Evolutionary conservation across 1,140 invertebrate genomes (phyloP), one percentile per base, ranked within the genome.

Genomic region (Bradysia coprophila): DNA sequence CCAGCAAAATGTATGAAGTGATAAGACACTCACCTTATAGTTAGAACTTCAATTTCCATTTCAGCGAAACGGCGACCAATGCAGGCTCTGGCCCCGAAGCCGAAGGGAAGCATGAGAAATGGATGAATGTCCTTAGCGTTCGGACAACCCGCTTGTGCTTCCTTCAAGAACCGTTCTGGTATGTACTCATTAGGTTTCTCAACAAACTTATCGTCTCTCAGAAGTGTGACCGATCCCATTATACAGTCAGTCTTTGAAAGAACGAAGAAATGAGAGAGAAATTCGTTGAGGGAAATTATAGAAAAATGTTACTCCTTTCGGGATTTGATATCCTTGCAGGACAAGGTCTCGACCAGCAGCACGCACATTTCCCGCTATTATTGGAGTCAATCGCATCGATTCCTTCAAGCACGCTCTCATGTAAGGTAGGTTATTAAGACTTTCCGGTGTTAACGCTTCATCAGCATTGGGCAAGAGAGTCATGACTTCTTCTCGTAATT

Each of bases 301-400:
- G 2, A 20, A 19, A 38, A 19, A 38, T 15, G 18, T 13, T 3
- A 3, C 13, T 9, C 5, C 5, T n/a, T n/a, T n/a, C n/a, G n/a
- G n/a, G n/a, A n/a, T n/a, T n/a, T n/a, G n/a, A n/a, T n/a, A n/a
- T n/a, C 83, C 85, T 23, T 72, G 71, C 31, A 93, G 73, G 4
- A 78, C 62, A 0, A 81, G 69, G 48, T 90, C 78, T 19, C 71
- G 70, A 31, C 76, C 74, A 40, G 82, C 69, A 43, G 76, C 75
- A 43, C 88, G 66, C n/a, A 79, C 73, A 49, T 88, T 82, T 22
- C 85, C 85, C 42, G 88, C 68, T 8, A 86, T 81, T 6, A 88
- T 83, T 19, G 87, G 86, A 62, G 78, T 84, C 55, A 90, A 73
- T 55, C 83, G 67, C 19, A 88, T 66, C 3, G 76, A 75, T 44